Evolutionary conservation across 2,113 vertebrate genomes (phyloP).

Genomic region (Halichoeres trimaculatus): DNA sequence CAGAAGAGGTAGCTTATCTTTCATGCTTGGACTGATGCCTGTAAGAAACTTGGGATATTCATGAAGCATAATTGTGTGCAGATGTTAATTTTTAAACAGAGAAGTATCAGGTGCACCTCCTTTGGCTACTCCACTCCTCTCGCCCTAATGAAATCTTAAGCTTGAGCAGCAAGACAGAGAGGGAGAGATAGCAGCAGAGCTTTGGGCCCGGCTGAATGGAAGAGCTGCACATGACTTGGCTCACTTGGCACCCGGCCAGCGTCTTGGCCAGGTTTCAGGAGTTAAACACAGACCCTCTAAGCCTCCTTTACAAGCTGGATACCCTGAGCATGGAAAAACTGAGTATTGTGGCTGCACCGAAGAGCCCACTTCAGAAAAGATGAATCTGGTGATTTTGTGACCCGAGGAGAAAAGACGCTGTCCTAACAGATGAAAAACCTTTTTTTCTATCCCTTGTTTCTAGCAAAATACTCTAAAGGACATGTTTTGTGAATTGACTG

Average conservation of each 20-base stretch:
- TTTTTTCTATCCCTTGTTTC: not conserved
- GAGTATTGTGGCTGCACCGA: constrained; percentile 66
- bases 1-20: constrained; percentile 62
- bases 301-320: constrained; percentile 79
- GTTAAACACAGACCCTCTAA: constrained; percentile 83
- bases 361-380: constrained; percentile 72
- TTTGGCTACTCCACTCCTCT: constrained; percentile 72
- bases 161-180: constrained; percentile 44
- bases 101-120: constrained; percentile 81
- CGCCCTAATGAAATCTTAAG: constrained; percentile 83
- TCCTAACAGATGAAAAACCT: constrained; percentile 16
- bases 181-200: constrained; percentile 67
- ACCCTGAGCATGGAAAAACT: constrained; percentile 81
- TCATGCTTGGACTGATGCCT: constrained; percentile 59
- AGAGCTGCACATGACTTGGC: constrained; percentile 76
- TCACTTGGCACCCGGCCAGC: constrained; percentile 76
- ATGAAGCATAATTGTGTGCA: constrained; percentile 82
- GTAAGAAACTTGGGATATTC: constrained; percentile 79
- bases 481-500: constrained; percentile 12
- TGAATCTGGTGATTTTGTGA: constrained; percentile 54
- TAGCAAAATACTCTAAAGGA: not conserved
- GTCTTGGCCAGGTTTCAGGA: constrained; percentile 82
- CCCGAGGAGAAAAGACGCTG: constrained; percentile 34
- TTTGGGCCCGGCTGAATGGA: constrained; percentile 79
- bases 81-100: constrained; percentile 86